These are phyloP conservation scores for Rhyacichthys aspro DNA, from an alignment of 2,797 vertebrate species.

Conservation along the genomic window DNA sequence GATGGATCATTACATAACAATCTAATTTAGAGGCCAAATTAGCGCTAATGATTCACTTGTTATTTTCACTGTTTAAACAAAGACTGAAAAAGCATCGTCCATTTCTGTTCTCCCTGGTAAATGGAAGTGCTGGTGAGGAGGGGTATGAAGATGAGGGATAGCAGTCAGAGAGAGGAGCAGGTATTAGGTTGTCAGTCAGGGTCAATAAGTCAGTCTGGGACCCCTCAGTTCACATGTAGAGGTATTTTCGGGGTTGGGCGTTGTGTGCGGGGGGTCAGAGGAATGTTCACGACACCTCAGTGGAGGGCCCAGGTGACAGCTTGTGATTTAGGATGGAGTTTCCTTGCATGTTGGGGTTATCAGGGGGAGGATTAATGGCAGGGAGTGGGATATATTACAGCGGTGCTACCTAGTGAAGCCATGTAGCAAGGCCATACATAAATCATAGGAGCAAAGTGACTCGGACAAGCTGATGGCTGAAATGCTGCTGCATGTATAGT, in stretches of 20 bases:
- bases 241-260: conserved; percentile 10
- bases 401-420: conserved; percentile 61
- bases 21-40: conserved; percentile 50
- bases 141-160: conserved; percentile 9
- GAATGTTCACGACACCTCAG: conserved; percentile 43
- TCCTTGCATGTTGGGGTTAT: conserved; percentile 79
- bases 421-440: conserved; percentile 76
- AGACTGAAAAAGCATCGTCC: conserved; percentile 12
- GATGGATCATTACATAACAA: conserved; percentile 49
- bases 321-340: conserved; percentile 72
- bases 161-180: background rate
- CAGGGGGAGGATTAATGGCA: conserved; percentile 74
- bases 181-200: conserved; percentile 29
- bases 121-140: background rate
- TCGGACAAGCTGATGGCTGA: conserved; percentile 76
- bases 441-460: conserved; percentile 81
- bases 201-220: conserved; percentile 48
- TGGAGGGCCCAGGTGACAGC: conserved; percentile 34
- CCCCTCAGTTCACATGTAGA: conserved; percentile 26
- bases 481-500: conserved; percentile 74
- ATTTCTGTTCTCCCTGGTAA: conserved; percentile 10
- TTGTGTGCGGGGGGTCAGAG: background rate
- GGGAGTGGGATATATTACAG: conserved; percentile 70
- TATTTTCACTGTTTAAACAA: conserved; percentile 18
- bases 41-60: conserved; percentile 40